These are phyloP conservation scores for Pilophorus perplexus DNA, from an alignment of 2,888 invertebrate species.

Conservation along the genomic window DNA sequence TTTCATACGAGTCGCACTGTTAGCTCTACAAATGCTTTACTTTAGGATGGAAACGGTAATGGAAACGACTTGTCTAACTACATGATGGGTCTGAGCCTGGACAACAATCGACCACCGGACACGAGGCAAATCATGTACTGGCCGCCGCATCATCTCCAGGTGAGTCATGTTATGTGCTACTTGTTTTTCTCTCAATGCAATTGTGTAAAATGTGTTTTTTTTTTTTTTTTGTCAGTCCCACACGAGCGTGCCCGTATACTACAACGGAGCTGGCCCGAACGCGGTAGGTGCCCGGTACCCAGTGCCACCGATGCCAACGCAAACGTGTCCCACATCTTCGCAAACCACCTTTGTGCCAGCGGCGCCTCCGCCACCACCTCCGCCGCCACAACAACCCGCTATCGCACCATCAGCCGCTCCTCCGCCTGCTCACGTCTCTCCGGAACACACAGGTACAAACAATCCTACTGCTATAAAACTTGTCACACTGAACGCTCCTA, in stretches of 20 bases:
- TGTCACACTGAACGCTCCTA: not conserved
- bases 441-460: slow-evolving; percentile 44
- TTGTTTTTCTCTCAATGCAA: slow-evolving; percentile 6
- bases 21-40: no score
- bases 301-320: slow-evolving; percentile 5
- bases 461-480: not conserved
- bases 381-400: slow-evolving; percentile 39
- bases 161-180: slow-evolving; percentile 4
- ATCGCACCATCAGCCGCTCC: slow-evolving; percentile 36
- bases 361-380: slow-evolving; percentile 40
- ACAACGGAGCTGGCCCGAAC: slow-evolving; percentile 20
- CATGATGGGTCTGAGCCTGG: slow-evolving; percentile 48
- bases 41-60: slow-evolving; percentile 15
- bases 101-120: slow-evolving; percentile 40
- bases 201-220: not conserved
- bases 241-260: slow-evolving; percentile 37
- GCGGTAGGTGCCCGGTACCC: slow-evolving; percentile 24
- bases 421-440: slow-evolving; percentile 39
- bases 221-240: slow-evolving; percentile 28
- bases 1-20: no score
- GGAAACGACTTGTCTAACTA: slow-evolving; percentile 47
- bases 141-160: slow-evolving; percentile 45
- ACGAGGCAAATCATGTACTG: slow-evolving; percentile 44
- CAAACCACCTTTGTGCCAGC: slow-evolving; percentile 26
- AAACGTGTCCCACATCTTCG: slow-evolving; percentile 34